These are phyloP conservation scores for Atrichornis clamosus DNA, from an alignment of 2,113 vertebrate species.

Conservation along the genomic window DNA sequence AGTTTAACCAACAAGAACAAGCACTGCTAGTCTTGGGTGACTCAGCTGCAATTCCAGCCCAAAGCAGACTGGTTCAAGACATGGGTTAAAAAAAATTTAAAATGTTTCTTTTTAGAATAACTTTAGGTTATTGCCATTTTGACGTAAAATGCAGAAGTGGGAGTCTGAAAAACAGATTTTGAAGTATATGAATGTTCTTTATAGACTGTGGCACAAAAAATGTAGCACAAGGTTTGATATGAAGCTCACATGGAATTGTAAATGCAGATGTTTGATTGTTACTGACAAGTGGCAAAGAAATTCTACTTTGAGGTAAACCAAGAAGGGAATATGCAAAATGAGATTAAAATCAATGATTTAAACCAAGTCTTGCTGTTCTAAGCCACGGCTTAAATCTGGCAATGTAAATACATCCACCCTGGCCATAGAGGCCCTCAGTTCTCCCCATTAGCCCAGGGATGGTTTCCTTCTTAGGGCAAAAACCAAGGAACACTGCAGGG, in stretches of 20 bases:
- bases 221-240: neutral
- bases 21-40: neutral
- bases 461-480: neutral
- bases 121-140: neutral
- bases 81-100: neutral
- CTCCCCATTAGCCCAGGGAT: neutral
- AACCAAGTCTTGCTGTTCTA: neutral
- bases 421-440: neutral
- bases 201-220: neutral
- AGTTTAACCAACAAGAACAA: neutral
- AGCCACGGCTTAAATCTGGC: neutral
- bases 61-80: neutral
- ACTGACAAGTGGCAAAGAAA: neutral
- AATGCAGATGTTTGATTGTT: neutral
- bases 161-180: neutral
- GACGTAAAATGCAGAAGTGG: neutral
- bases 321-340: neutral
- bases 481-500: neutral
- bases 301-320: neutral
- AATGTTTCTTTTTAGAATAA: neutral
- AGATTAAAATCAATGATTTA: neutral
- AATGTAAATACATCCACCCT: constrained; percentile 42
- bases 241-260: neutral
- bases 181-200: neutral
- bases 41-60: neutral